A percentile compares a stretch with the other conserved stretches of the same genome.
phyloP scores from a whole-genome alignment of 2,113 vertebrate species.

The Nyctibius bracteatus region DNA sequence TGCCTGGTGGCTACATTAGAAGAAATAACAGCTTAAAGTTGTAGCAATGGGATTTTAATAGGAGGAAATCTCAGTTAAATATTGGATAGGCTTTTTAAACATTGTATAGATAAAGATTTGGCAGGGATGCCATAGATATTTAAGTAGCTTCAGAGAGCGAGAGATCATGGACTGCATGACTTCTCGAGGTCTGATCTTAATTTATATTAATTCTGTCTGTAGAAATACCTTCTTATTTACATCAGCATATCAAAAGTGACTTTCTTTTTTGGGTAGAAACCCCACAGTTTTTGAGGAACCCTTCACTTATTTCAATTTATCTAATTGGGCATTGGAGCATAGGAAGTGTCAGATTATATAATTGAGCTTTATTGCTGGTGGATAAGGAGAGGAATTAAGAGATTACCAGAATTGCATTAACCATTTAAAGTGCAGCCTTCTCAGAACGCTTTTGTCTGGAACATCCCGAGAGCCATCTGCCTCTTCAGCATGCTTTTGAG shows the following conservation, averaged over 20 bases:
- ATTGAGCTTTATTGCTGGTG: conserved; percentile 29
- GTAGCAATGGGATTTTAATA: background rate
- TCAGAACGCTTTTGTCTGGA: background rate
- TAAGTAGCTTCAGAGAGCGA: background rate
- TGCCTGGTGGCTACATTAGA: background rate
- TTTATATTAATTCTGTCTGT: background rate
- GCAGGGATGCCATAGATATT: background rate
- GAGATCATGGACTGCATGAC: background rate
- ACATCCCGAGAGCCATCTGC: background rate
- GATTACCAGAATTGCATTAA: background rate
- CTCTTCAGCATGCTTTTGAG: background rate
- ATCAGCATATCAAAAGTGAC: background rate
- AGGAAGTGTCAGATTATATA: conserved; percentile 42
- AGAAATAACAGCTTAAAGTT: background rate
- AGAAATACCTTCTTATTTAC: background rate
- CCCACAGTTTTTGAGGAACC: background rate
- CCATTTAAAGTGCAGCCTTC: background rate
- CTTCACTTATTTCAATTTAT: background rate
- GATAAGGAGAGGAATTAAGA: conserved; percentile 11
- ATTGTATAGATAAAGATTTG: background rate
- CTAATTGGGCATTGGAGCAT: background rate
- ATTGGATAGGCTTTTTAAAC: background rate
- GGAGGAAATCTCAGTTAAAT: background rate
- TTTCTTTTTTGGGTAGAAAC: background rate
- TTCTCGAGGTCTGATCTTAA: background rate